Conservation (phyloP, 2,888 invertebrate genomes). For the Pharmacophagus antenor region DNA sequence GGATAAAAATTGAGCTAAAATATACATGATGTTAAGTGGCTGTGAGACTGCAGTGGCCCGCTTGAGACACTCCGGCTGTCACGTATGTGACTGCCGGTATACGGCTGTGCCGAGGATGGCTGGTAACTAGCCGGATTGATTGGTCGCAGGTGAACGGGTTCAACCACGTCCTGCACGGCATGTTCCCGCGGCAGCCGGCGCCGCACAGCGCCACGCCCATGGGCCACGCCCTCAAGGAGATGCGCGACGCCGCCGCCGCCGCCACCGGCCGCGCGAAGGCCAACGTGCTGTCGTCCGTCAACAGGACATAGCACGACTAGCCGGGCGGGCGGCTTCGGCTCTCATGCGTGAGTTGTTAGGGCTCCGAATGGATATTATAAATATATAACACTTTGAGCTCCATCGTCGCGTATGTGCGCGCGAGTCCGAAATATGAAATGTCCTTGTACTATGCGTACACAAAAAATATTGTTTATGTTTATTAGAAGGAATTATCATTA, state of each 20-base stretch:
- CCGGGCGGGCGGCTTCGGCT: not conserved
- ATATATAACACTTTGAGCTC: too few relatives aligned
- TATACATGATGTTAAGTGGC: too few relatives aligned
- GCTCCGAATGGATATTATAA: not conserved
- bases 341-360: not conserved
- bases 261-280: conserved; percentile 90
- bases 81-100: too few relatives aligned
- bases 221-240: conserved; percentile 70
- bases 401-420: too few relatives aligned
- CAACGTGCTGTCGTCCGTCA: conserved; percentile 75
- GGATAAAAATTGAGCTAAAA: too few relatives aligned
- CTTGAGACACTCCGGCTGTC: too few relatives aligned
- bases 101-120: too few relatives aligned
- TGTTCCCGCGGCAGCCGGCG: conserved; percentile 82
- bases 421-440: too few relatives aligned
- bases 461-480: too few relatives aligned
- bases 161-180: conserved; percentile 87
- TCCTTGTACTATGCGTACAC: too few relatives aligned
- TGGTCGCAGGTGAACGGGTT: conserved; percentile 85
- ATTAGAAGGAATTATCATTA: too few relatives aligned
- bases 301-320: conserved; percentile 59
- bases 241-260: conserved; percentile 90
- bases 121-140: not conserved
- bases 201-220: conserved; percentile 40
- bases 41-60: too few relatives aligned